A percentile compares a stretch with the other conserved stretches of the same genome.
phyloP scores from a whole-genome alignment of 1,140 invertebrate species.

The Tachypleus tridentatus region DNA sequence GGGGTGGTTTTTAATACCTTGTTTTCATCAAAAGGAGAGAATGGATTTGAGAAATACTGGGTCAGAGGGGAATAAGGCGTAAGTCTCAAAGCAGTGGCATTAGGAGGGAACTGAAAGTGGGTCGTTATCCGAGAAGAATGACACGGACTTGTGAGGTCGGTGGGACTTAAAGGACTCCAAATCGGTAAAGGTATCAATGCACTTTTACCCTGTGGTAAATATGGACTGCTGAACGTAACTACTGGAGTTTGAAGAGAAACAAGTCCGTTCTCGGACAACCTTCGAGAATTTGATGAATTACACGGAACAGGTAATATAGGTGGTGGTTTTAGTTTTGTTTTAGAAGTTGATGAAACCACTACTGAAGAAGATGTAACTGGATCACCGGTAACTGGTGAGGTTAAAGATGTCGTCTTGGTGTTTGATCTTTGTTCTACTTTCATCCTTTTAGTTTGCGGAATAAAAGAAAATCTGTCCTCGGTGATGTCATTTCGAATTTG shows the following conservation, averaged over 20 bases:
- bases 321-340: conserved; percentile 27
- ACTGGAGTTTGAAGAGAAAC: conserved; percentile 27
- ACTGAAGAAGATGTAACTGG: conserved; percentile 7
- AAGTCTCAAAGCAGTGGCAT: neutral
- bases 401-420: neutral
- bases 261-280: conserved; percentile 12
- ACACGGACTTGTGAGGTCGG: conserved; percentile 2
- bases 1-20: conserved; percentile 23
- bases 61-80: conserved; percentile 17
- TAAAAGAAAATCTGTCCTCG: conserved; percentile 1
- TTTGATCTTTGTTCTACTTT: neutral
- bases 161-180: conserved; percentile 21
- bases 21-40: conserved; percentile 24
- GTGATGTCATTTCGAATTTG: no score
- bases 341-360: conserved; percentile 1
- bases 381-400: conserved; percentile 7
- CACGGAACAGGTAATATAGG: conserved; percentile 20
- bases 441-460: neutral
- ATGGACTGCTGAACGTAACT: conserved; percentile 26
- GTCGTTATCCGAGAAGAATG: neutral
- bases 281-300: neutral
- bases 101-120: conserved; percentile 27
- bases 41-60: conserved; percentile 18
- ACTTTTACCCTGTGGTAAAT: conserved; percentile 22
- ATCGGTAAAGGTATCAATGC: conserved; percentile 20